A percentile compares a stretch with the other conserved stretches of the same genome.
Evolutionary conservation across 2,113 vertebrate genomes (phyloP).

Genomic region (Stegastes partitus): DNA sequence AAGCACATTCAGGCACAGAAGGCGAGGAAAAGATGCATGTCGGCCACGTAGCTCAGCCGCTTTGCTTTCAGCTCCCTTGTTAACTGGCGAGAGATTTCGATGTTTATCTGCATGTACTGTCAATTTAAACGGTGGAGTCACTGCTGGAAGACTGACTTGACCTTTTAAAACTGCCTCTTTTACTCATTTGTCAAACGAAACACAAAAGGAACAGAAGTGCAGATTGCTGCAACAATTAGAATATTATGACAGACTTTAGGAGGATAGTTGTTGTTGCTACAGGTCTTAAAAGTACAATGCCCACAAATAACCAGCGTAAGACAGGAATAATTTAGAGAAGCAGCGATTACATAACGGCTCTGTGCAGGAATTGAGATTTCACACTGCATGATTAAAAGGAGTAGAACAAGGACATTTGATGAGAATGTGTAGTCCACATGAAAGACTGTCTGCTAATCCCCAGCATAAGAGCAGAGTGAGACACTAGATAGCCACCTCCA

Average conservation of each 20-base stretch:
- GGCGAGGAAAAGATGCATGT: slow-evolving; percentile 23
- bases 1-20: slow-evolving; percentile 15
- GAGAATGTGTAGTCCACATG: slow-evolving; percentile 32
- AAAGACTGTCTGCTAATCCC: slow-evolving; percentile 41
- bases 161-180: slow-evolving; percentile 17
- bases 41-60: slow-evolving; percentile 11
- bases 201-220: background rate
- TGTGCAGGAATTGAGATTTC: slow-evolving; percentile 47
- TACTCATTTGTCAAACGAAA: slow-evolving; percentile 25
- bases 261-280: background rate
- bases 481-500: slow-evolving; percentile 34
- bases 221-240: too few relatives aligned
- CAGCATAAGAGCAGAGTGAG: slow-evolving; percentile 22
- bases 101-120: slow-evolving; percentile 22
- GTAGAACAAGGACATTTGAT: slow-evolving; percentile 34
- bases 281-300: slow-evolving; percentile 12
- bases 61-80: slow-evolving; percentile 4
- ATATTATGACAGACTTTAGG: background rate
- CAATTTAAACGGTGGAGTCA: slow-evolving; percentile 37
- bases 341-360: slow-evolving; percentile 50
- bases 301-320: slow-evolving; percentile 25
- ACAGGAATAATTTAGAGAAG: slow-evolving; percentile 33
- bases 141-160: background rate
- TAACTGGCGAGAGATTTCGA: background rate
- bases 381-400: slow-evolving; percentile 51